These are phyloP conservation scores for Notothenia coriiceps DNA, from an alignment of 2,113 vertebrate genomes.

Conservation along the genomic window DNA sequence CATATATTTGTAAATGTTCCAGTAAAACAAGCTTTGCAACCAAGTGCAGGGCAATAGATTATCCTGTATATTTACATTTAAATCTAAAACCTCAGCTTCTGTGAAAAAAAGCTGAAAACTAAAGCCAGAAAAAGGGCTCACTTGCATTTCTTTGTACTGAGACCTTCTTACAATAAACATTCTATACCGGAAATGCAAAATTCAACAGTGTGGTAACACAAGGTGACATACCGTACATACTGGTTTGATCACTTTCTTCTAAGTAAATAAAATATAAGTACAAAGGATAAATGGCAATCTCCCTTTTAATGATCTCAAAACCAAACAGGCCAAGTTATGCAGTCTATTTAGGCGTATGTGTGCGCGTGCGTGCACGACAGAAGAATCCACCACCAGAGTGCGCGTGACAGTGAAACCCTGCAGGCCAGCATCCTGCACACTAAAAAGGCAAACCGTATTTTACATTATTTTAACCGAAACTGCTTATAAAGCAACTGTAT, in stretches of 20 bases:
- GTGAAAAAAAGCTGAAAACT: background rate
- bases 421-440: background rate
- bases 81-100: background rate
- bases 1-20: background rate
- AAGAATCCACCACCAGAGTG: conserved; percentile 7
- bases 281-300: background rate
- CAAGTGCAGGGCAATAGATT: background rate
- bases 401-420: background rate
- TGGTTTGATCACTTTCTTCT: background rate
- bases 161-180: too few relatives aligned
- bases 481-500: background rate
- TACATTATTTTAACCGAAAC: background rate
- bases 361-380: background rate
- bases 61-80: background rate
- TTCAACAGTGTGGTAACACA: background rate
- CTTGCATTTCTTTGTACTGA: background rate
- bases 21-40: background rate
- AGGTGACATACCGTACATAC: too few relatives aligned
- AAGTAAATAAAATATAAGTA: background rate
- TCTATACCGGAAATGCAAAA: too few relatives aligned
- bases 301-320: background rate
- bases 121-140: background rate
- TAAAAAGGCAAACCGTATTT: background rate
- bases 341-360: background rate
- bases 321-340: background rate